Evolutionary conservation across 2,888 invertebrate species (phyloP).

Genomic region (Tinea semifulvella): DNA sequence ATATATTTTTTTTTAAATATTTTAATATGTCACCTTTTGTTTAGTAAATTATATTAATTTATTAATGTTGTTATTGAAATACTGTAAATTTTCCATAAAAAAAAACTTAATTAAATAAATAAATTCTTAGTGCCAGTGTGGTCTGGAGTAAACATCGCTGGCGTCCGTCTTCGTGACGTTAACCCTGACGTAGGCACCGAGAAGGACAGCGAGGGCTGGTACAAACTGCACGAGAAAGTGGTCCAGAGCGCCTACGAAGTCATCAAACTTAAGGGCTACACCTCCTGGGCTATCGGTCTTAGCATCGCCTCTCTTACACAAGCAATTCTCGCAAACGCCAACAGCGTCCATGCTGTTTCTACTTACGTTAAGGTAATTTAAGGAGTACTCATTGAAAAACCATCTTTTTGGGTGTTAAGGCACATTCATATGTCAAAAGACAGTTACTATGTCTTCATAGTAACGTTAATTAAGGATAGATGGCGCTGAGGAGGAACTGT

Average conservation of each 20-base stretch:
- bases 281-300: slow-evolving; percentile 90
- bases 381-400: too few relatives aligned
- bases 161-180: slow-evolving; percentile 82
- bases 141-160: slow-evolving; percentile 94
- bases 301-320: slow-evolving; percentile 77
- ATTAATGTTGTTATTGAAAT: slow-evolving; percentile 2
- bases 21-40: not conserved
- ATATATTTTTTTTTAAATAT: too few relatives aligned
- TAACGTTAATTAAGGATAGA: too few relatives aligned
- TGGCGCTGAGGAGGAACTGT: too few relatives aligned
- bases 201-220: slow-evolving; percentile 82
- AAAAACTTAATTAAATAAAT: slow-evolving; percentile 15
- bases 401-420: too few relatives aligned
- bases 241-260: slow-evolving; percentile 89
- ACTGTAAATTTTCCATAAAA: slow-evolving; percentile 17
- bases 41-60: not conserved
- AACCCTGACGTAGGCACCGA: slow-evolving; percentile 77
- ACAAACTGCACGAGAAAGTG: slow-evolving; percentile 79
- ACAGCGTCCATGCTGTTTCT: slow-evolving; percentile 81
- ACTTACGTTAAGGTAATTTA: slow-evolving; percentile 75
- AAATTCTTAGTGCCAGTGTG: slow-evolving; percentile 80
- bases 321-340: slow-evolving; percentile 76
- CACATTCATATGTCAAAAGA: too few relatives aligned
- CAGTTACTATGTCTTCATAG: too few relatives aligned
- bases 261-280: slow-evolving; percentile 88